Percentiles rank a stretch among this genome's conserved stretches.
These are phyloP conservation scores for Caretta caretta DNA, from an alignment of 2,113 vertebrate genomes.

Conservation along the genomic window DNA sequence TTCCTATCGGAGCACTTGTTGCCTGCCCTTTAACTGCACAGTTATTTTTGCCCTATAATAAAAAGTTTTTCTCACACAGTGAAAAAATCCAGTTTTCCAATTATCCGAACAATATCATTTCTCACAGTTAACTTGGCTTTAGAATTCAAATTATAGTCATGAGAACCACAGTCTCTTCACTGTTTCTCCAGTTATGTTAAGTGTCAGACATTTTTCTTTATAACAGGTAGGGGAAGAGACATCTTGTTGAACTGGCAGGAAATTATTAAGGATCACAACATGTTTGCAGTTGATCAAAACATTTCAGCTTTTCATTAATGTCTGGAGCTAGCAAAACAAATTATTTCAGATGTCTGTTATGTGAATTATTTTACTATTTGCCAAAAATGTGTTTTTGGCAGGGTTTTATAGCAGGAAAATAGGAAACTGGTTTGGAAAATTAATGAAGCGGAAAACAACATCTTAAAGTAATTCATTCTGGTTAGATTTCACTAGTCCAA, in stretches of 20 bases:
- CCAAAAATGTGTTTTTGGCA: slow-evolving; percentile 25
- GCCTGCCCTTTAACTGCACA: not conserved
- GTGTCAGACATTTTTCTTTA: not conserved
- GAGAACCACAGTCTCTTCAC: not conserved
- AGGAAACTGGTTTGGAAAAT: slow-evolving; percentile 59
- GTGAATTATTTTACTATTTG: not conserved
- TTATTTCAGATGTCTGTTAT: not conserved
- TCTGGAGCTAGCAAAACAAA: not conserved
- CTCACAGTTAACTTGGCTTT: not conserved
- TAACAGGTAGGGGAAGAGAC: not conserved
- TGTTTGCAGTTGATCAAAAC: not conserved
- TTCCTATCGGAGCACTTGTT: not conserved
- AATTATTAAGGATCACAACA: not conserved
- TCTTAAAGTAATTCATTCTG: not conserved
- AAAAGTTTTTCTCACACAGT: not conserved
- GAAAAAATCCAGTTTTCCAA: not conserved
- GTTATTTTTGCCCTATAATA: rapidly evolving
- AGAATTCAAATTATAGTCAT: not conserved
- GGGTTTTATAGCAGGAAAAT: not conserved
- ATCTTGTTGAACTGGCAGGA: not conserved
- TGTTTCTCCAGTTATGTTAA: not conserved
- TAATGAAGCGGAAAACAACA: not conserved
- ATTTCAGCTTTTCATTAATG: not conserved
- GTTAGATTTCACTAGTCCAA: slow-evolving; percentile 20
- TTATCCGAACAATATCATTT: not conserved